Conservation (phyloP, 92 coral and sea anemone species). For the Zoanthus sociatus region DNA sequence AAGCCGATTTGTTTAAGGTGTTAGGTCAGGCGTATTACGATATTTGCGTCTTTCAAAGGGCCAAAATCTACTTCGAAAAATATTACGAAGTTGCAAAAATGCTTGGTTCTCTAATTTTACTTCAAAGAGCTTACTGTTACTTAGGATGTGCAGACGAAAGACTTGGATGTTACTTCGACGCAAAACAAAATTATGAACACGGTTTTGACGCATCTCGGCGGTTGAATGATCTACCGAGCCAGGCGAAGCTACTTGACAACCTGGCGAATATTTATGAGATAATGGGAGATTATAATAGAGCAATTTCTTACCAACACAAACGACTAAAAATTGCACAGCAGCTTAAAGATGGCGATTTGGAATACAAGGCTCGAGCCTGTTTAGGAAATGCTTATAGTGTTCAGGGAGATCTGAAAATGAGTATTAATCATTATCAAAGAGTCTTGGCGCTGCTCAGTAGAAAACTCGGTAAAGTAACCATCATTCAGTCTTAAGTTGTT, state of each 20-base stretch:
- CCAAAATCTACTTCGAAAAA: conserved; percentile 70
- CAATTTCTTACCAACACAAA: conserved; percentile 80
- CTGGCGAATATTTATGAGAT: conserved; percentile 92
- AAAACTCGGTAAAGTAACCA: conserved; percentile 69
- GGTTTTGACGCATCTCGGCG: conserved; percentile 81
- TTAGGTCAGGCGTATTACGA: conserved; percentile 74
- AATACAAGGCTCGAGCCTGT: conserved; percentile 86
- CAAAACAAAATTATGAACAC: conserved; percentile 73
- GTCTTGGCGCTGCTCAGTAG: conserved; percentile 77
- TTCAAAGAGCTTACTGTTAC: conserved; percentile 86
- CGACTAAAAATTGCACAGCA: conserved; percentile 74
- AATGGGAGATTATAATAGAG: conserved; percentile 83
- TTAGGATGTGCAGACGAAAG: conserved; percentile 83
- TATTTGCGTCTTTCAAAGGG: conserved; percentile 66
- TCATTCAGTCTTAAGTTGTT: neutral
- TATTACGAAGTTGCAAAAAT: conserved; percentile 62
- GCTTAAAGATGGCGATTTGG: conserved; percentile 80
- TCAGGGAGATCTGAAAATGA: conserved; percentile 72
- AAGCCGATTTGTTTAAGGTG: conserved; percentile 32
- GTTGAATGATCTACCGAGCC: conserved; percentile 66
- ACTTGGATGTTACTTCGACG: conserved; percentile 78
- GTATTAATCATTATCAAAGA: conserved; percentile 85
- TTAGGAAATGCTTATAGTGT: conserved; percentile 82
- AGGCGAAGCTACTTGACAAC: conserved; percentile 82
- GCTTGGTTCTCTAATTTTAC: conserved; percentile 41